Evolutionary conservation across 2,113 vertebrate species (phyloP).

Genomic region (Speoplatyrhinus poulsoni): DNA sequence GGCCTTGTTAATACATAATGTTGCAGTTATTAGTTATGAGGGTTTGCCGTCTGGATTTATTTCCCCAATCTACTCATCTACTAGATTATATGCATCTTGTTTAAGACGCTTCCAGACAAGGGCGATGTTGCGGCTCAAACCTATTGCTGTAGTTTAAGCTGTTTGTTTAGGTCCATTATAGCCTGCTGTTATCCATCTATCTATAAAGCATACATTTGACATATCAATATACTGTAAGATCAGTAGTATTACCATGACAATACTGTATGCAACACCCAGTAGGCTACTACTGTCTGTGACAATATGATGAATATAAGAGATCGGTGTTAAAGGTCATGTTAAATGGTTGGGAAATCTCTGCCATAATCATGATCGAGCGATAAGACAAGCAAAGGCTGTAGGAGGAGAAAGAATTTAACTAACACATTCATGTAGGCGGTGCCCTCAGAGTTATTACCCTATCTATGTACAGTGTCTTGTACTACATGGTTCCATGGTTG

Average conservation of each 20-base stretch:
- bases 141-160: conserved; percentile 24
- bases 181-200: no score
- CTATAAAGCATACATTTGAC: conserved; percentile 11
- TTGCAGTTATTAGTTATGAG: no score
- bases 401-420: conserved; percentile 1
- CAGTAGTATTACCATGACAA: conserved; percentile 12
- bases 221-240: conserved; percentile 11
- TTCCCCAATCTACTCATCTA: no score
- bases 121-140: background rate
- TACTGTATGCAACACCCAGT: conserved; percentile 15
- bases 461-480: background rate
- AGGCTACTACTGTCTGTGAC: conserved; percentile 2
- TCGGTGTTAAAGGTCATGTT: conserved; percentile 41
- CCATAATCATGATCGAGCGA: conserved; percentile 32
- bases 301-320: conserved; percentile 4
- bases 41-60: no score
- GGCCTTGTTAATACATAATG: no score
- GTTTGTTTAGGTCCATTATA: conserved; percentile 23
- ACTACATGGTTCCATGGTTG: background rate
- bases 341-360: conserved; percentile 27
- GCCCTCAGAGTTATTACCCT: conserved; percentile 5
- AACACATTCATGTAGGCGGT: background rate
- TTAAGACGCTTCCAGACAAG: no score
- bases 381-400: conserved; percentile 47
- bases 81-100: no score